Evolutionary conservation across 2,888 invertebrate species (phyloP).

Genomic region (Acanthosepion pharaonis): DNA sequence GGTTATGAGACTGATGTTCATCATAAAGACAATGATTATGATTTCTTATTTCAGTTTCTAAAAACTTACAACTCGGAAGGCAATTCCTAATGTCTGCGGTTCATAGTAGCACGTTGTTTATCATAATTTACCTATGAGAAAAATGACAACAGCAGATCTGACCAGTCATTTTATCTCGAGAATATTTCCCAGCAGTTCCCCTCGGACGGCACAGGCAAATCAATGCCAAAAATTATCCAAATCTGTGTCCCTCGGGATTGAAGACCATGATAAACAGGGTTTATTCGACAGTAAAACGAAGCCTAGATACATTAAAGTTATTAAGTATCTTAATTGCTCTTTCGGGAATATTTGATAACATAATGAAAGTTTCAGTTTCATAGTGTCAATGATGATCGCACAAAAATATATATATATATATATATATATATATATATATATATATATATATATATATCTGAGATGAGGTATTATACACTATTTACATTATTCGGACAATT

Average conservation of each 20-base stretch:
- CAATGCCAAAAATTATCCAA: not conserved
- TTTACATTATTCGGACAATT: too few species aligned
- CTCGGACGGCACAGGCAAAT: not conserved
- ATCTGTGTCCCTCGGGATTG: not conserved
- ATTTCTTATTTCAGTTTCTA: too few species aligned
- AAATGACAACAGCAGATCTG: not conserved
- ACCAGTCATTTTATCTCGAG: not conserved
- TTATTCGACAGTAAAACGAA: not conserved
- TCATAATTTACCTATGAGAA: not conserved
- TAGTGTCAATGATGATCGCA: too few species aligned
- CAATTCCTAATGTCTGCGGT: too few species aligned
- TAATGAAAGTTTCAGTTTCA: not conserved
- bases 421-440: too few species aligned
- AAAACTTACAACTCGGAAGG: too few species aligned
- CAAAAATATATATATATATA: too few species aligned
- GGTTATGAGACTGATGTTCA: too few species aligned
- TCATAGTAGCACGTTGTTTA: too few species aligned
- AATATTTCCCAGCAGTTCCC: not conserved
- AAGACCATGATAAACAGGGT: not conserved
- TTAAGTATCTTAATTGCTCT: not conserved
- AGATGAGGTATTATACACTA: too few species aligned
- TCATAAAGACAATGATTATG: too few species aligned
- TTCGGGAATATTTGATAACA: not conserved
- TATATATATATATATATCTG: too few species aligned
- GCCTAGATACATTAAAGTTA: not conserved